These are phyloP conservation scores for Felis catus DNA, from an alignment of 2,113 vertebrate species.

Conservation along the genomic window F.catus_Fca126_mat1.0 CM031415.1:169772501-169773000, in stretches of 20 bases:
- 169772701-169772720: not conserved
- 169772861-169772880: not conserved
- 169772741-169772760: not conserved
- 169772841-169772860: too few relatives aligned
- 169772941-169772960: not conserved
- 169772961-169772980: not conserved
- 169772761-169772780: not conserved
- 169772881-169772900: not conserved
- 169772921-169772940: not conserved
- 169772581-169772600: not conserved
- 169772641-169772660: not conserved
- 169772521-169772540: not conserved
- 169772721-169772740: not conserved
- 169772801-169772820: not conserved
- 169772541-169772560: not conserved
- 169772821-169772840: not conserved
- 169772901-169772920: not conserved
- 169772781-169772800: not conserved
- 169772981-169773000: not conserved
- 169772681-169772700: not conserved
- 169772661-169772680: not conserved
- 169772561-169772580: not conserved
- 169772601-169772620: not conserved
- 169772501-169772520: not conserved
- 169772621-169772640: not conserved